A percentile compares a stretch with the other conserved stretches of the same genome.
Conservation (phyloP, 2,888 invertebrate species). For the Xylota segnis region DNA sequence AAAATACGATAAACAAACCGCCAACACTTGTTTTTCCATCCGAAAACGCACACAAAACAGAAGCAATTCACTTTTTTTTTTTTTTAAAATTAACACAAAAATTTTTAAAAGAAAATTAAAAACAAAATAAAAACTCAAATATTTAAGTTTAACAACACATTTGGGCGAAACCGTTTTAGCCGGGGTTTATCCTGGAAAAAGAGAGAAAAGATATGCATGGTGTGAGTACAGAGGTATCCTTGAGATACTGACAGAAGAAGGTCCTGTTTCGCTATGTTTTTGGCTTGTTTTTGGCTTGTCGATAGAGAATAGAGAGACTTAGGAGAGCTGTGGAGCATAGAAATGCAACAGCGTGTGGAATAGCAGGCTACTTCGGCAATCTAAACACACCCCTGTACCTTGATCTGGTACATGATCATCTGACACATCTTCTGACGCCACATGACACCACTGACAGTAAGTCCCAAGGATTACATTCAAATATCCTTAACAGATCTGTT, state of each 20-base stretch:
- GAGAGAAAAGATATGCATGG: slow-evolving; percentile 60
- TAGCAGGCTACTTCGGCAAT: too few relatives aligned
- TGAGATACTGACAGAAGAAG: slow-evolving; percentile 9
- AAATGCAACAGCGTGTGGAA: too few relatives aligned
- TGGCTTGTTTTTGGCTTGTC: slow-evolving; percentile 62
- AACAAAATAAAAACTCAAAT: slow-evolving; percentile 19
- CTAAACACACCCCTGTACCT: too few relatives aligned
- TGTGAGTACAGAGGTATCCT: slow-evolving; percentile 35
- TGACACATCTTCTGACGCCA: too few relatives aligned
- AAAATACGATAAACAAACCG: background rate
- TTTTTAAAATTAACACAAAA: slow-evolving; percentile 16
- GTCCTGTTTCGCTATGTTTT: slow-evolving; percentile 28
- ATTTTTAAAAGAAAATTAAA: slow-evolving; percentile 15
- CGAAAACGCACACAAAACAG: background rate
- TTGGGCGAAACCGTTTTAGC: slow-evolving; percentile 39
- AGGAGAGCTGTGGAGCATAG: too few relatives aligned
- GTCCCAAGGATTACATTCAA: background rate
- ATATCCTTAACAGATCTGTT: background rate
- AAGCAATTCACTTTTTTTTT: background rate
- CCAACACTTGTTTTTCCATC: background rate
- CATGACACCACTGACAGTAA: background rate
- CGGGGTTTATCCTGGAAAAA: slow-evolving; percentile 71
- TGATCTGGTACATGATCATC: too few relatives aligned
- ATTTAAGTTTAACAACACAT: slow-evolving; percentile 51
- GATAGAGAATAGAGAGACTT: background rate